phyloP scores from a whole-genome alignment of 2,888 invertebrate genomes.

The Tetramorium bicarinatum region DNA sequence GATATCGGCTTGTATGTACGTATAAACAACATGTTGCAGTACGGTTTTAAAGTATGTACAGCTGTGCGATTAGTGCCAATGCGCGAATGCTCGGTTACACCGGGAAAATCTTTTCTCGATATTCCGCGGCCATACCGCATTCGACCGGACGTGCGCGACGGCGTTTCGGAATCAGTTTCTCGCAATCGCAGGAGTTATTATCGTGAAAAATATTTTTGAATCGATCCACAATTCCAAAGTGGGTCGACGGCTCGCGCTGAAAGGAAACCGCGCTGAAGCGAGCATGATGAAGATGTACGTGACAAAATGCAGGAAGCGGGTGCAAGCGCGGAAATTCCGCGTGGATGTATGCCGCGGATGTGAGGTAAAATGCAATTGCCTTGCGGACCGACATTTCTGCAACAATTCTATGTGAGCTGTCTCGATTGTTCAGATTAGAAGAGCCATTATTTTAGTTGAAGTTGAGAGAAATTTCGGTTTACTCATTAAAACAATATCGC shows the following conservation, averaged over 20 bases:
- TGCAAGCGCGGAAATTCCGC: constrained; percentile 54
- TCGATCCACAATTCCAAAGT: constrained; percentile 64
- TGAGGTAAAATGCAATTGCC: constrained; percentile 51
- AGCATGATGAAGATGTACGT: constrained; percentile 59
- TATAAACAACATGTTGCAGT: neutral
- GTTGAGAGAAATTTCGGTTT: neutral
- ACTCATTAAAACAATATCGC: constrained; percentile 5
- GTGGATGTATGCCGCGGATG: constrained; percentile 48
- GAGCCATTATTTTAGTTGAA: constrained; percentile 21
- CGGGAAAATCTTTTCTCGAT: constrained; percentile 46
- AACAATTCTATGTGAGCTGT: constrained; percentile 23
- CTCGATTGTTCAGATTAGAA: constrained; percentile 25
- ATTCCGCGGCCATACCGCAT: constrained; percentile 34
- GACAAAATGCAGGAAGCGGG: constrained; percentile 59
- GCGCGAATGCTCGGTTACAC: constrained; percentile 38
- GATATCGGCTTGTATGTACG: neutral
- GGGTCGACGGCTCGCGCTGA: constrained; percentile 38
- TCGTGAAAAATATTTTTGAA: constrained; percentile 58
- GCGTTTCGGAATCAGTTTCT: constrained; percentile 40
- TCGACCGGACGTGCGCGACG: constrained; percentile 42
- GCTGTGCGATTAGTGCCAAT: constrained; percentile 43
- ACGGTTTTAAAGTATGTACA: constrained; percentile 64
- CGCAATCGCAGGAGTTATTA: constrained; percentile 43
- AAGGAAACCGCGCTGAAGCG: constrained; percentile 55
- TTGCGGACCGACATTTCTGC: constrained; percentile 46